Conservation (phyloP, 2,797 vertebrate genomes). For the Rostrhamus sociabilis region DNA sequence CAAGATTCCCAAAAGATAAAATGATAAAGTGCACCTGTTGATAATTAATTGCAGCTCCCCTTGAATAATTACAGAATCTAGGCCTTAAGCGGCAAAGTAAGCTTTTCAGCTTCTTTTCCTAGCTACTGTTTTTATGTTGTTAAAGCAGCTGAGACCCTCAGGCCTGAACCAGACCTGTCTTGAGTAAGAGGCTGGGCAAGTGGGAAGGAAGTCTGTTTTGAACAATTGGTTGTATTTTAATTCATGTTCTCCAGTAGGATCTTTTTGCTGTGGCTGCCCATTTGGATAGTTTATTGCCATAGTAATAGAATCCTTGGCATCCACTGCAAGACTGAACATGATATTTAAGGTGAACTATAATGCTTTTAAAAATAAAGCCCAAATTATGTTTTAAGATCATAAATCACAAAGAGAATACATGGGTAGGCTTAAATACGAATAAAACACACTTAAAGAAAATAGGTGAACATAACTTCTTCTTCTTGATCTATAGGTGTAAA, state of each 20-base stretch:
- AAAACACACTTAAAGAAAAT: constrained; percentile 9
- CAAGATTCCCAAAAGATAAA: background rate
- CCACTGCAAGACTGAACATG: background rate
- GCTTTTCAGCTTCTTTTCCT: constrained; percentile 1
- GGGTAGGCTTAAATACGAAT: constrained; percentile 31
- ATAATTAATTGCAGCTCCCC: background rate
- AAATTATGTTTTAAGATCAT: background rate
- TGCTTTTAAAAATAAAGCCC: background rate
- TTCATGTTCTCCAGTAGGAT: background rate
- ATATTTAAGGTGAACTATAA: constrained; percentile 4
- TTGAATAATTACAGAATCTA: constrained; percentile 1
- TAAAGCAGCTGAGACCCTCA: background rate
- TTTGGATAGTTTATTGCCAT: background rate
- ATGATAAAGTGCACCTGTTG: background rate
- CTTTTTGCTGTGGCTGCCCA: background rate
- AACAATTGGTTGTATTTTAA: background rate
- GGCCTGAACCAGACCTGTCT: background rate
- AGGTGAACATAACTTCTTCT: constrained; percentile 7
- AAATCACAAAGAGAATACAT: constrained; percentile 7
- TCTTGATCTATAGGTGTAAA: constrained; percentile 54
- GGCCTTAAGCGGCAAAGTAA: background rate
- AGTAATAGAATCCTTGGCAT: background rate
- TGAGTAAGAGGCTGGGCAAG: background rate
- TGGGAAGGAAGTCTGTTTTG: background rate
- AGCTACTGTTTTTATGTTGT: background rate